A percentile compares a stretch with the other conserved stretches of the same genome.
phyloP scores from a whole-genome alignment of 2,888 invertebrate genomes.

The Ormyrus rosae region DNA sequence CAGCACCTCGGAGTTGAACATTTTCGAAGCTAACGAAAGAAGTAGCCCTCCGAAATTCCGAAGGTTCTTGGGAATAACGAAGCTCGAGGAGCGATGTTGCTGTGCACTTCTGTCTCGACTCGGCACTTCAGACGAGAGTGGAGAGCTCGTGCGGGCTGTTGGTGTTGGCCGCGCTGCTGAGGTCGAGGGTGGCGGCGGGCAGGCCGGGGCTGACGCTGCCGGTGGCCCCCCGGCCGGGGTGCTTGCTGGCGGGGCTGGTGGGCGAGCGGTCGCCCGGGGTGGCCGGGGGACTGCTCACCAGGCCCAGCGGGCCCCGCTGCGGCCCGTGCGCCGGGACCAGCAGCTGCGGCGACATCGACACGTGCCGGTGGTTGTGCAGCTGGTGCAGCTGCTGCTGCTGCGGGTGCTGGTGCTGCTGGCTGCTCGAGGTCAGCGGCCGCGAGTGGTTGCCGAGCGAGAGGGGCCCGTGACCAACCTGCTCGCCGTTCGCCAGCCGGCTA shows the following conservation, averaged over 20 bases:
- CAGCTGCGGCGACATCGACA: constrained; percentile 64
- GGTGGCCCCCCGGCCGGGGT: constrained; percentile 76
- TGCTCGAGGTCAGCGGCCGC: too few relatives aligned
- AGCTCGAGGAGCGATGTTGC: too few relatives aligned
- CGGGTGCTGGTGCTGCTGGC: constrained; percentile 54
- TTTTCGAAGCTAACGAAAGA: too few relatives aligned
- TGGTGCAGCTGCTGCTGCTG: constrained; percentile 54
- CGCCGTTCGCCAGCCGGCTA: constrained; percentile 54
- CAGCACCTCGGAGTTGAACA: too few relatives aligned
- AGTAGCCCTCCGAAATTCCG: too few relatives aligned
- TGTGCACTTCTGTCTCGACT: too few relatives aligned
- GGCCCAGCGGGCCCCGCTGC: constrained; percentile 24
- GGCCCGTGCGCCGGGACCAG: constrained; percentile 52
- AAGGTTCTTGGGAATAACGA: too few relatives aligned
- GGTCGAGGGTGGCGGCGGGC: constrained; percentile 80
- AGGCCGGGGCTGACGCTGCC: constrained; percentile 82
- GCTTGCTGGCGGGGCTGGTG: constrained; percentile 64
- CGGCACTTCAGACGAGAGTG: constrained; percentile 79
- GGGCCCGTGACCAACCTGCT: constrained; percentile 15
- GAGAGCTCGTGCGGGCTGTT: constrained; percentile 84
- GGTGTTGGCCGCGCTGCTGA: constrained; percentile 82
- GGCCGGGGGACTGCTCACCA: constrained; percentile 67
- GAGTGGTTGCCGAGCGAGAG: too few relatives aligned
- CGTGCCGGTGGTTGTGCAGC: constrained; percentile 62
- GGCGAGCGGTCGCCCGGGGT: constrained; percentile 72